These are phyloP conservation scores for Anneissia japonica DNA, from an alignment of 35 echinoderm and acorn worm species.

Conservation along the genomic window DNA sequence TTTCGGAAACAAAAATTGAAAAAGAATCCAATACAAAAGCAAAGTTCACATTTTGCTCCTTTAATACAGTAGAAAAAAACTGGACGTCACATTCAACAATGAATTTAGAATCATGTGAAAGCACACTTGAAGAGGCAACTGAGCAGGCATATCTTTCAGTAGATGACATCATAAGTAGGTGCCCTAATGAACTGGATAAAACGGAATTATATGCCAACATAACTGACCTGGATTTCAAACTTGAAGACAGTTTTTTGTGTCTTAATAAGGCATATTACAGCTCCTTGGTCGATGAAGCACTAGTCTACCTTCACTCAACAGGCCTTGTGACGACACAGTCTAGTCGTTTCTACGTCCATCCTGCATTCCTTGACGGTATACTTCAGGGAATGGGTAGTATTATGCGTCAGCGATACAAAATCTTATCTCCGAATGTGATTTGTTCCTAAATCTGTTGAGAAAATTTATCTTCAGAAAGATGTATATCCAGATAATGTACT, in stretches of 20 bases:
- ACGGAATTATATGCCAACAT: not conserved
- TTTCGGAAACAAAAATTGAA: not conserved
- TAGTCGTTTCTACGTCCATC: not conserved
- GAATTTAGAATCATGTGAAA: conserved; percentile 39
- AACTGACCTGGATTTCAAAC: conserved; percentile 4
- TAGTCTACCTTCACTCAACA: not conserved
- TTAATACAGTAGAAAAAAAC: conserved; percentile 46
- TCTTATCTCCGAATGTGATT: conserved; percentile 37
- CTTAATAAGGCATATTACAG: not conserved
- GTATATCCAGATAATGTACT: conserved; percentile 47
- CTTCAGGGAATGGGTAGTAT: conserved; percentile 24
- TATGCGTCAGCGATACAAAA: conserved; percentile 61
- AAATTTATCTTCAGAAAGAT: conserved; percentile 53
- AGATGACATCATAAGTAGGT: not conserved
- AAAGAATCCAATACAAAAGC: conserved; percentile 2
- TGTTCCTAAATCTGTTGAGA: conserved; percentile 66
- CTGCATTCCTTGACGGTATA: not conserved
- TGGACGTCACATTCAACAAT: conserved; percentile 70
- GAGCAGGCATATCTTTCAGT: not conserved
- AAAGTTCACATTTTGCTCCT: conserved; percentile 59
- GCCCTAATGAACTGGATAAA: not conserved
- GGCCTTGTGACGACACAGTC: not conserved
- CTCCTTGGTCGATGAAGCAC: not conserved
- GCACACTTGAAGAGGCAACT: not conserved
- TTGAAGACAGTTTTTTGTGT: conserved; percentile 10